These are phyloP conservation scores for Gymnoscelis rufifasciata DNA, from an alignment of 2,888 invertebrate genomes.

Conservation along the genomic window DNA sequence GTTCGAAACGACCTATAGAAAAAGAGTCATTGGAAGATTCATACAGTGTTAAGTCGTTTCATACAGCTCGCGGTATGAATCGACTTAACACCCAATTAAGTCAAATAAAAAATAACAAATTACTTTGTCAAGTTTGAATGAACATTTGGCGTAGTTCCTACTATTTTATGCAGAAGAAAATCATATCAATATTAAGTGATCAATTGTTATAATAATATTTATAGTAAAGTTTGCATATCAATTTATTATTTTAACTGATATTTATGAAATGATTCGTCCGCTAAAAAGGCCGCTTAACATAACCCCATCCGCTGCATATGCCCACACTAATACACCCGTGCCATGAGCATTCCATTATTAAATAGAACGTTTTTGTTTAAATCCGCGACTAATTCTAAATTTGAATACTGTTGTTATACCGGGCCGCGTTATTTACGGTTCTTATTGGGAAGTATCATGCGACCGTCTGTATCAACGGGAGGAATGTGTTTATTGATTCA, in stretches of 20 bases:
- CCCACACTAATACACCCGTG: constrained; percentile 50
- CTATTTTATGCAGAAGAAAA: too few relatives aligned
- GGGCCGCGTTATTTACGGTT: constrained; percentile 63
- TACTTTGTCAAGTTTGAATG: too few relatives aligned
- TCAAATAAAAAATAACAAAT: too few relatives aligned
- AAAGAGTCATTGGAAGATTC: too few relatives aligned
- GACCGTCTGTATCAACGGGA: constrained; percentile 43
- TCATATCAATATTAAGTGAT: too few relatives aligned
- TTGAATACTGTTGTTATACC: constrained; percentile 73
- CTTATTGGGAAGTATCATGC: constrained; percentile 67
- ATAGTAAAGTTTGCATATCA: too few relatives aligned
- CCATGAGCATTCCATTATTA: constrained; percentile 65
- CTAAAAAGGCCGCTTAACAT: neutral
- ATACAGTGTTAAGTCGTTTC: too few relatives aligned
- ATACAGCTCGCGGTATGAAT: too few relatives aligned
- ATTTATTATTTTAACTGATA: neutral
- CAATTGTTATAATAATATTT: too few relatives aligned
- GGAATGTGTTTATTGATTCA: constrained; percentile 71
- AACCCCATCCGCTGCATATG: constrained; percentile 11
- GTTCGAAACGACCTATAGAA: too few relatives aligned
- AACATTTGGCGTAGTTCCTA: too few relatives aligned
- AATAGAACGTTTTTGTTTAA: constrained; percentile 78
- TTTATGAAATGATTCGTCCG: neutral
- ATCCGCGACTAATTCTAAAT: constrained; percentile 73
- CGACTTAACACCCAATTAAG: too few relatives aligned